A percentile compares a stretch with the other conserved stretches of the same genome.
Conservation (phyloP, 1,140 invertebrate species). For the Lepidurus arcticus region DNA sequence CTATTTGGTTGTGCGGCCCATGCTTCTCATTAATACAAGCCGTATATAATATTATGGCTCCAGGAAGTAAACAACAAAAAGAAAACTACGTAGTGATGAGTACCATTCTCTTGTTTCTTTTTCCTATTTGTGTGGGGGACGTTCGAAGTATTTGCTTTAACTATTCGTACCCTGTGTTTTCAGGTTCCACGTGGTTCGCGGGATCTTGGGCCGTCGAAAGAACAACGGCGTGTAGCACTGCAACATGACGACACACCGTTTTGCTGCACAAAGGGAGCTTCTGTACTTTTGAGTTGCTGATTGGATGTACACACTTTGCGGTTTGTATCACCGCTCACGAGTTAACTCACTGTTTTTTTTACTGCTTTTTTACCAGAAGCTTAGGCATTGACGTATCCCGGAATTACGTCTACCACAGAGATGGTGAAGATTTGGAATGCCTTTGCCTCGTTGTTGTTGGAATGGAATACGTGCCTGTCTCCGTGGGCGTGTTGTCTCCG, state of each 20-base stretch:
- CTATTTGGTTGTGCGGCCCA: background rate
- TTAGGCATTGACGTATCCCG: background rate
- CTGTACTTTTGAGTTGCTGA: background rate
- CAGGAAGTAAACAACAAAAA: too few relatives aligned
- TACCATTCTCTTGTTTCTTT: background rate
- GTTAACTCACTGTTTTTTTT: background rate
- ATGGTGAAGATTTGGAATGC: slow-evolving; percentile 7
- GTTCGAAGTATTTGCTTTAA: background rate
- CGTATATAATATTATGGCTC: too few relatives aligned
- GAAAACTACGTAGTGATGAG: too few relatives aligned
- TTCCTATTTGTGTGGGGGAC: background rate
- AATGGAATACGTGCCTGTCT: slow-evolving; percentile 3
- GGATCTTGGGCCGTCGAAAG: background rate
- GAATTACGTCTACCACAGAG: slow-evolving; percentile 8
- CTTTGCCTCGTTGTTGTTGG: background rate
- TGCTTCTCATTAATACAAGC: background rate
- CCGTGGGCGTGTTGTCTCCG: slow-evolving; percentile 16
- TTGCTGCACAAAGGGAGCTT: background rate
- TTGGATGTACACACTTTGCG: background rate
- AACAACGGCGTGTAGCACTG: background rate
- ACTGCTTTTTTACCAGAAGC: background rate
- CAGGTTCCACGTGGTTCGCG: slow-evolving; percentile 6
- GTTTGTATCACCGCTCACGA: background rate
- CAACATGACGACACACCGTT: background rate
- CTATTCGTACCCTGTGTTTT: slow-evolving; percentile 5